A percentile compares a stretch with the other conserved stretches of the same genome.
Evolutionary conservation across 1,140 invertebrate genomes (phyloP).

Genomic region (Pachyrhynchus sulphureomaculatus): DNA sequence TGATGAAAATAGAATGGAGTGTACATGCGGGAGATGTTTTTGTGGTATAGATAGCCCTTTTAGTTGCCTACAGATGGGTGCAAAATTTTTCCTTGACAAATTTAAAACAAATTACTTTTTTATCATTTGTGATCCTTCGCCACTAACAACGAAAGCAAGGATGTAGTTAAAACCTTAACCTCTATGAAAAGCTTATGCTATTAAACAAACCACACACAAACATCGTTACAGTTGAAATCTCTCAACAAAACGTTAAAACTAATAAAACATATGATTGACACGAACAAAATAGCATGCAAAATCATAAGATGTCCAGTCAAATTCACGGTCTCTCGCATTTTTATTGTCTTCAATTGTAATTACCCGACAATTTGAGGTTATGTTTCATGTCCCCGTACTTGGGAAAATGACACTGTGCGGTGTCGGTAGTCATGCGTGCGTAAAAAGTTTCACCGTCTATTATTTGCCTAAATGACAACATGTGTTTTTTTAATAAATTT

Average conservation of each 20-base stretch:
- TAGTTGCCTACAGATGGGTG: too few species aligned
- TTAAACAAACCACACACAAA: too few species aligned
- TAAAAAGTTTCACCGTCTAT: neutral
- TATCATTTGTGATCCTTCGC: too few species aligned
- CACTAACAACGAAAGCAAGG: too few species aligned
- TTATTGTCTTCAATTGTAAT: conserved; percentile 4
- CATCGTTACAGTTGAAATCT: neutral
- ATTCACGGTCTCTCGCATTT: conserved; percentile 9
- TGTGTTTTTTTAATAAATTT: conserved; percentile 5
- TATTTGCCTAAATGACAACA: conserved; percentile 8
- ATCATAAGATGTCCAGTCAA: neutral
- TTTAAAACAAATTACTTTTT: too few species aligned
- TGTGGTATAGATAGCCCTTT: too few species aligned
- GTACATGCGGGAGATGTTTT: too few species aligned
- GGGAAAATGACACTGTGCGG: conserved; percentile 5
- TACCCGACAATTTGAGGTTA: conserved; percentile 15
- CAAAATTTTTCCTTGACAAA: too few species aligned
- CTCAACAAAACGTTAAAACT: neutral
- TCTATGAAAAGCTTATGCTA: too few species aligned
- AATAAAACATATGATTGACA: neutral
- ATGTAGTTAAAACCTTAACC: too few species aligned
- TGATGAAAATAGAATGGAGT: too few species aligned
- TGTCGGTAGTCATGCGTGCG: neutral
- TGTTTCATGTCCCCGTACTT: conserved; percentile 6
- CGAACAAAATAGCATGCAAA: neutral